Conservation (phyloP, 2,113 vertebrate species). For the Actenoides hombroni region DNA sequence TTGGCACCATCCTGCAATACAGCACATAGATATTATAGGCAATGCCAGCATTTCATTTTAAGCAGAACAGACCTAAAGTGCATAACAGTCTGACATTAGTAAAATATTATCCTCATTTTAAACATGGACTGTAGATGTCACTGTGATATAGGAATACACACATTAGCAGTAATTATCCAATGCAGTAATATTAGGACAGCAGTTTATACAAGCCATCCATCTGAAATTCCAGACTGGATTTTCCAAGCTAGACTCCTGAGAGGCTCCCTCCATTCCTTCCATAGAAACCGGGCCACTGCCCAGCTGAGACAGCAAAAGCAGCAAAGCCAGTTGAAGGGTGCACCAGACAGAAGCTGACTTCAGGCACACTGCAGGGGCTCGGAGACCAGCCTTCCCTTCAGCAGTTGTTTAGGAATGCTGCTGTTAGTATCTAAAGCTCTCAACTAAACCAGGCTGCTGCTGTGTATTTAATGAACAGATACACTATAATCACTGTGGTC, state of each 20-base stretch:
- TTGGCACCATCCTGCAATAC: background rate
- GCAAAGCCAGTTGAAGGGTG: background rate
- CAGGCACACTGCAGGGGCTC: background rate
- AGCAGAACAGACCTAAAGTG: background rate
- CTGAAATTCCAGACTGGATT: background rate
- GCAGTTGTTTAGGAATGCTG: background rate
- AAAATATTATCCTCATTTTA: background rate
- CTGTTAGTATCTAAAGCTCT: background rate
- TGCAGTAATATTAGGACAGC: background rate
- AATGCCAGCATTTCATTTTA: background rate
- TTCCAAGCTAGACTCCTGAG: background rate
- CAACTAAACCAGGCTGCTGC: background rate
- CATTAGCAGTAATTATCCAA: background rate
- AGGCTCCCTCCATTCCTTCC: background rate
- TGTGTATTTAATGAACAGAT: background rate
- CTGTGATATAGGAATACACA: slow-evolving; percentile 36
- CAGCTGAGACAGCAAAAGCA: background rate
- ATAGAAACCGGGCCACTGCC: background rate
- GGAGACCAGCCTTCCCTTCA: background rate
- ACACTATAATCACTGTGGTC: background rate
- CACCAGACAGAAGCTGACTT: background rate
- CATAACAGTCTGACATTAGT: background rate
- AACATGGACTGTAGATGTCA: slow-evolving; percentile 56
- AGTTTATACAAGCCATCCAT: background rate
- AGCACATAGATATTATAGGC: background rate